Conservation (phyloP, 2,113 vertebrate genomes). For the Oreochromis aureus region DNA sequence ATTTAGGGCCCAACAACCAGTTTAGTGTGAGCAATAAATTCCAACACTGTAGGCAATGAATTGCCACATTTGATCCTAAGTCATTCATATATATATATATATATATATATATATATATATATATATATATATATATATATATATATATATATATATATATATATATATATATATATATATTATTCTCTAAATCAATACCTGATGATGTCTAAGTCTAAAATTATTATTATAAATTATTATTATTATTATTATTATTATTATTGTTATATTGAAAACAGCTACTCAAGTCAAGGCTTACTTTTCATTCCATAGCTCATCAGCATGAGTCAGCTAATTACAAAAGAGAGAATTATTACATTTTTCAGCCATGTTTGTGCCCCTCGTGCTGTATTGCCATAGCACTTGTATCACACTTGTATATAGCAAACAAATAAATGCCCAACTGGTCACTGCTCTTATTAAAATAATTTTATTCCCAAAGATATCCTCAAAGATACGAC, state of each 20-base stretch:
- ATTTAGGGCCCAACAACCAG: constrained; percentile 39
- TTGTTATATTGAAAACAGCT: background rate
- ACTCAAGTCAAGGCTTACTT: background rate
- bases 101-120: too few species aligned
- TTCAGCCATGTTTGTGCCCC: background rate
- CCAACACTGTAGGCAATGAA: constrained; percentile 5
- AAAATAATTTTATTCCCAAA: background rate
- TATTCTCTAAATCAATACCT: background rate
- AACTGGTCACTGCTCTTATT: background rate
- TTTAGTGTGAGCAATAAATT: constrained; percentile 23
- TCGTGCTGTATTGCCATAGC: accelerated
- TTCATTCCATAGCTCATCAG: background rate
- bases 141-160: too few species aligned
- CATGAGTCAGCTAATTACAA: background rate
- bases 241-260: background rate
- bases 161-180: too few species aligned
- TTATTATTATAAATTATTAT: too few species aligned
- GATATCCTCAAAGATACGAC: background rate
- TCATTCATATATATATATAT: background rate
- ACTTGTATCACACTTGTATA: background rate
- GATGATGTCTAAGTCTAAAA: background rate
- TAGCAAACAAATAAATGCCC: background rate
- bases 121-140: too few species aligned
- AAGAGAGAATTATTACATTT: background rate
- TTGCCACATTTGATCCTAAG: constrained; percentile 31